A percentile compares a stretch with the other conserved stretches of the same genome.
Conservation (phyloP, 2,888 invertebrate species). For the Entomobrya proxima region DNA sequence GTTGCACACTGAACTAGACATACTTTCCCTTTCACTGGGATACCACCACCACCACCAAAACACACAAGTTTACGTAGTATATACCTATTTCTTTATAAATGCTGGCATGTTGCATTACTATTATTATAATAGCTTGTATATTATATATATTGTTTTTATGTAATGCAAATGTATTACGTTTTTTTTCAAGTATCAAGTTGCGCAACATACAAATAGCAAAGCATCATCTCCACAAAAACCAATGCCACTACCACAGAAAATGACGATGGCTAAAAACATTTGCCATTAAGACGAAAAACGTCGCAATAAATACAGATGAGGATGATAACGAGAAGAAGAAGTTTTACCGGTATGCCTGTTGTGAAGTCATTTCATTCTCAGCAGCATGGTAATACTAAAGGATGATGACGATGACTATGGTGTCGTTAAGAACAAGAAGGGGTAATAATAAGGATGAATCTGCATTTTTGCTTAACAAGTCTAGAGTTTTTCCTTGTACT, state of each 20-base stretch:
- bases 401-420: background rate
- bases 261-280: constrained; percentile 26
- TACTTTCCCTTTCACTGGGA: constrained; percentile 74
- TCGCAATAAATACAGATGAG: background rate
- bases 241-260: constrained; percentile 48
- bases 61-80: background rate
- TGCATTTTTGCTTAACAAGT: too few species aligned
- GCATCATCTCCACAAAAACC: background rate
- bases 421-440: background rate
- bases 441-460: constrained; percentile 13
- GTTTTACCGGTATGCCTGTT: background rate
- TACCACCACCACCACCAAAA: background rate
- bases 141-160: background rate
- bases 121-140: background rate
- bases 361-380: background rate
- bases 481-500: constrained; percentile 31
- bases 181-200: constrained; percentile 67
- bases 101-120: too few species aligned
- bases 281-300: constrained; percentile 22
- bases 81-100: too few species aligned
- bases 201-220: constrained; percentile 61
- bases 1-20: constrained; percentile 76
- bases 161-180: background rate
- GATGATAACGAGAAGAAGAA: background rate
- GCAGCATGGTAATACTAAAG: background rate